Percentiles rank a stretch among this genome's conserved stretches.
Conservation (phyloP, 2,888 invertebrate species). For the Monochamus alternatus region DNA sequence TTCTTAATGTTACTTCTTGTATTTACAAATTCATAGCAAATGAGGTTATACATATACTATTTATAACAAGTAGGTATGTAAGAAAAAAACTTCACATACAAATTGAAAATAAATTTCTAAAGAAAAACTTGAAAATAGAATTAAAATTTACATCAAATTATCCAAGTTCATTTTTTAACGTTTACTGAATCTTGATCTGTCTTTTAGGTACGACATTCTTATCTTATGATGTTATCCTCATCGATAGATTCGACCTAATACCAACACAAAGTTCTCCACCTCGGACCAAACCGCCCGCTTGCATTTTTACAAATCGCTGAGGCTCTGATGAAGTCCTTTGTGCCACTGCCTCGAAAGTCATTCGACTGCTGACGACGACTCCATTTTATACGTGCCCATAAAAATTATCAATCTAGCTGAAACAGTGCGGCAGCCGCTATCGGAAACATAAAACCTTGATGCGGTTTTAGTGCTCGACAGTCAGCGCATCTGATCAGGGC, state of each 20-base stretch:
- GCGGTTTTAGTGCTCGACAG: conserved; percentile 52
- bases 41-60: no score
- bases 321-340: conserved; percentile 8
- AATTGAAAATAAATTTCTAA: no score
- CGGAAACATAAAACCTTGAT: conserved; percentile 61
- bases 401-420: conserved; percentile 67
- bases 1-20: no score
- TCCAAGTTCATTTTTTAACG: no score
- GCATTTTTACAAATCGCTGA: conserved; percentile 5
- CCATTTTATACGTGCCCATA: conserved; percentile 64
- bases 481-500: conserved; percentile 40
- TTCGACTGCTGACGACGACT: conserved; percentile 42
- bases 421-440: conserved; percentile 62
- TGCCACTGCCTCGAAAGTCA: not conserved
- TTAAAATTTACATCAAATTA: no score
- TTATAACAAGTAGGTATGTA: no score
- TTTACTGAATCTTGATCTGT: no score
- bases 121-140: no score
- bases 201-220: no score
- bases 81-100: no score
- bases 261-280: not conserved
- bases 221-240: not conserved
- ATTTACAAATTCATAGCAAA: no score
- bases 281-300: conserved; percentile 14
- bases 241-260: not conserved